Evolutionary conservation across 2,888 invertebrate species (phyloP).

Genomic region (Acronicta alni): DNA sequence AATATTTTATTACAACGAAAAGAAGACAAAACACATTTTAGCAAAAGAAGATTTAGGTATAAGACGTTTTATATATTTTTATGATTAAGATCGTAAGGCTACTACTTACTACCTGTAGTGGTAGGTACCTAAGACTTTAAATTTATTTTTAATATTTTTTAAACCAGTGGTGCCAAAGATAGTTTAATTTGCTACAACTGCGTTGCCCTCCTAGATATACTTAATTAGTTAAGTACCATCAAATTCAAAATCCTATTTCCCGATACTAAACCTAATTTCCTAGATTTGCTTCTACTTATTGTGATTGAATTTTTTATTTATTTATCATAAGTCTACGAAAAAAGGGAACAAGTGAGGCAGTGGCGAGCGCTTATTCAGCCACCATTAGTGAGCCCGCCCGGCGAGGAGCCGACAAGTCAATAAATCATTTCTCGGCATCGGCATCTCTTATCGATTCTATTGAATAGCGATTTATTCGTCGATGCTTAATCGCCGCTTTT

Average conservation of each 20-base stretch:
- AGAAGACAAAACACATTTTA: too few relatives aligned
- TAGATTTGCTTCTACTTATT: slow-evolving; percentile 55
- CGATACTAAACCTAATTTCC: slow-evolving; percentile 55
- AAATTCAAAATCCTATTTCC: slow-evolving; percentile 50
- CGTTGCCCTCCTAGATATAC: too few relatives aligned
- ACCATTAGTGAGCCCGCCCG: slow-evolving; percentile 63
- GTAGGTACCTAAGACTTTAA: too few relatives aligned
- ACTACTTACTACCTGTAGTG: too few relatives aligned
- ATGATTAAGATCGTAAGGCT: too few relatives aligned
- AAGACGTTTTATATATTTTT: too few relatives aligned
- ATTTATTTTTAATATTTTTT: too few relatives aligned
- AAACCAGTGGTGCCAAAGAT: too few relatives aligned
- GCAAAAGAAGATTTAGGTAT: too few relatives aligned
- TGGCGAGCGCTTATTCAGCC: slow-evolving; percentile 68
- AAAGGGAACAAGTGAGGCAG: slow-evolving; percentile 66
- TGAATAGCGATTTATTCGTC: slow-evolving; percentile 79
- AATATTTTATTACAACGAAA: too few relatives aligned
- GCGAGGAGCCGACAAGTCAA: slow-evolving; percentile 76
- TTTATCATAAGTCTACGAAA: slow-evolving; percentile 61
- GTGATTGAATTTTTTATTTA: slow-evolving; percentile 70
- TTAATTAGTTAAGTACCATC: too few relatives aligned
- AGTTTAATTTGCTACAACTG: too few relatives aligned
- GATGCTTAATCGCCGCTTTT: slow-evolving; percentile 73
- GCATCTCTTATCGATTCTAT: slow-evolving; percentile 83
- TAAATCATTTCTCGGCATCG: slow-evolving; percentile 83